Conservation (phyloP, 2,113 vertebrate genomes). For the Albula goreensis region DNA sequence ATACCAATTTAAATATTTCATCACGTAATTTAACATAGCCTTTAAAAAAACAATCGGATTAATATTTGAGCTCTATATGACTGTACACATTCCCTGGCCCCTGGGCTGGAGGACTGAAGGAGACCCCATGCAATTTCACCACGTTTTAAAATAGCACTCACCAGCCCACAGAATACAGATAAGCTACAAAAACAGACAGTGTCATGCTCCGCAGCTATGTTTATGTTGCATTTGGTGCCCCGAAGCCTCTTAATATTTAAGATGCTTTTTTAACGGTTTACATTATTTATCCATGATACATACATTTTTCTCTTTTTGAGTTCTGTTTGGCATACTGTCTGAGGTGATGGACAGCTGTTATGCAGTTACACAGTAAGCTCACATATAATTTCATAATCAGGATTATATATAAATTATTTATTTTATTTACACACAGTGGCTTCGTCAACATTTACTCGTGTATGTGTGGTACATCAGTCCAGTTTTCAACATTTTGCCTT, state of each 20-base stretch:
- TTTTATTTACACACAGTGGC: no score
- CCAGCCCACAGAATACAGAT: conserved; percentile 43
- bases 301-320: neutral
- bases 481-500: no score
- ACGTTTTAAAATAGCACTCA: conserved; percentile 55
- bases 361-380: neutral
- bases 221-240: conserved; percentile 59
- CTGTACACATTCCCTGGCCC: neutral
- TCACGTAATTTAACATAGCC: conserved; percentile 4
- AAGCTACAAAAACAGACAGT: conserved; percentile 14
- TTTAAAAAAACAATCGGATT: neutral
- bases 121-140: conserved; percentile 55
- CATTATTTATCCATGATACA: conserved; percentile 51
- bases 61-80: conserved; percentile 9
- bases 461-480: no score
- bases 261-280: conserved; percentile 39
- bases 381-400: neutral
- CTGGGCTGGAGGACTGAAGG: conserved; percentile 36
- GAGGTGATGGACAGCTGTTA: neutral
- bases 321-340: neutral
- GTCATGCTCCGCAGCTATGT: conserved; percentile 44
- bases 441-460: no score
- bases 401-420: neutral
- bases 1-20: conserved; percentile 1
- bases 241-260: conserved; percentile 57